phyloP scores from a whole-genome alignment of 2,888 invertebrate genomes.

The Rhingia rostrata region DNA sequence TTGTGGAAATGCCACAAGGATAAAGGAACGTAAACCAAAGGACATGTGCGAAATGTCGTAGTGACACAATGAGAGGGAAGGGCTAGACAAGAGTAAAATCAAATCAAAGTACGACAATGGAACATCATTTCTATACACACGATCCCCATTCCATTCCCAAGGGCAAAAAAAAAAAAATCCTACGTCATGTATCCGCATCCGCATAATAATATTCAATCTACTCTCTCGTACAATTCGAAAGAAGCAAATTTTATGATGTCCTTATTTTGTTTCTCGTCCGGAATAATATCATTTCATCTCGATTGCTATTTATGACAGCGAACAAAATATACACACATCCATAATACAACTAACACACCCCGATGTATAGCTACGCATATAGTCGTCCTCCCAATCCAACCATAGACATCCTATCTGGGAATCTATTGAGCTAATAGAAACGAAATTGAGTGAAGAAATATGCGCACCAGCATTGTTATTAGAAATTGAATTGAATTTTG shows the following conservation, averaged over 20 bases:
- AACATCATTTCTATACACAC: conserved; percentile 6
- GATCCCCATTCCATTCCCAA: background rate
- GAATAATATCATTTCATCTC: conserved; percentile 73
- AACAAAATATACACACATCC: conserved; percentile 9
- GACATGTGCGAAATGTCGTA: conserved; percentile 32
- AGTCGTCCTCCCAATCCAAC: background rate
- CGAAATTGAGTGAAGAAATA: conserved; percentile 73
- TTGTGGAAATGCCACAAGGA: background rate
- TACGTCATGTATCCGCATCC: background rate
- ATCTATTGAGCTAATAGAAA: conserved; percentile 69
- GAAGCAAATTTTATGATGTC: conserved; percentile 74
- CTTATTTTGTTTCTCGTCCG: conserved; percentile 73
- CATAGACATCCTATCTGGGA: background rate
- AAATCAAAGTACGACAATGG: conserved; percentile 54
- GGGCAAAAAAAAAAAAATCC: conserved; percentile 5
- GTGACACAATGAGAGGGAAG: background rate
- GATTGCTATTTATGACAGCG: conserved; percentile 64
- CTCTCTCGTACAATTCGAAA: conserved; percentile 38
- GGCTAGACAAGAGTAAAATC: conserved; percentile 39
- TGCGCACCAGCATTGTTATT: conserved; percentile 70
- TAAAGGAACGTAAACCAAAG: conserved; percentile 24
- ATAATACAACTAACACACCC: background rate
- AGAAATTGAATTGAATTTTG: conserved; percentile 72
- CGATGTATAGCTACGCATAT: background rate
- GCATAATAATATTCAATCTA: conserved; percentile 68